Conservation (phyloP, 1,140 invertebrate species). For the Drosophila sechellia region DNA sequence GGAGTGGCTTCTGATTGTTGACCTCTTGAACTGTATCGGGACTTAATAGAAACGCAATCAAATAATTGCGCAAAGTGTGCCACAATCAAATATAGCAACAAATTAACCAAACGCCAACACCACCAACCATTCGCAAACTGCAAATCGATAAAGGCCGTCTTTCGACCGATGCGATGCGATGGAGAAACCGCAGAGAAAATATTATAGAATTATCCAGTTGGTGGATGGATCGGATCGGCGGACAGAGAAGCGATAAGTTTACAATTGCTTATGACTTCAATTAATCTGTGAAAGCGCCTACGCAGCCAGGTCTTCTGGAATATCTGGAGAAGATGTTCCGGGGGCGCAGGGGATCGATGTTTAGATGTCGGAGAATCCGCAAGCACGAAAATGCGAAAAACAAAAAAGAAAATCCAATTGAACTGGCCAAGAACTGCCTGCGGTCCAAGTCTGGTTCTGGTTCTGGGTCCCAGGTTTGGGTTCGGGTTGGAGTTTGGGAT, state of each 20-base stretch:
- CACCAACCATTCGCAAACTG: constrained; percentile 45
- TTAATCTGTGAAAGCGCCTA: constrained; percentile 84
- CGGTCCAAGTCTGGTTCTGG: constrained; percentile 40
- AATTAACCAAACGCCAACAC: constrained; percentile 76
- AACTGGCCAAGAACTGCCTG: constrained; percentile 42
- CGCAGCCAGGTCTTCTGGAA: constrained; percentile 49
- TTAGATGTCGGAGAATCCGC: constrained; percentile 23
- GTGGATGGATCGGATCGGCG: constrained; percentile 52
- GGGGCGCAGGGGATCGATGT: constrained; percentile 20
- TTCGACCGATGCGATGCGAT: not conserved
- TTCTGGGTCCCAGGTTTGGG: constrained; percentile 33
- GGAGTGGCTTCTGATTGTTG: constrained; percentile 76
- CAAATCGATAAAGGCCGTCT: constrained; percentile 35
- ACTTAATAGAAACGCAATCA: constrained; percentile 82
- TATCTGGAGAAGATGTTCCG: not conserved
- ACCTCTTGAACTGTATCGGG: constrained; percentile 77
- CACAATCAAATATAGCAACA: constrained; percentile 82
- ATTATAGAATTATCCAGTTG: constrained; percentile 56
- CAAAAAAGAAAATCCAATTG: constrained; percentile 66
- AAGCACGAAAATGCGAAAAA: constrained; percentile 50
- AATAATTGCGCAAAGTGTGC: constrained; percentile 82
- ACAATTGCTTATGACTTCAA: constrained; percentile 84
- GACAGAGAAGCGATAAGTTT: constrained; percentile 76
- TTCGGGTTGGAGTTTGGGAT: constrained; percentile 10
- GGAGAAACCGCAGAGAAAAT: constrained; percentile 50